Evolutionary conservation across 2,888 invertebrate species (phyloP), one percentile per base, ranked within the genome.

Genomic region (Xestia xanthographa): DNA sequence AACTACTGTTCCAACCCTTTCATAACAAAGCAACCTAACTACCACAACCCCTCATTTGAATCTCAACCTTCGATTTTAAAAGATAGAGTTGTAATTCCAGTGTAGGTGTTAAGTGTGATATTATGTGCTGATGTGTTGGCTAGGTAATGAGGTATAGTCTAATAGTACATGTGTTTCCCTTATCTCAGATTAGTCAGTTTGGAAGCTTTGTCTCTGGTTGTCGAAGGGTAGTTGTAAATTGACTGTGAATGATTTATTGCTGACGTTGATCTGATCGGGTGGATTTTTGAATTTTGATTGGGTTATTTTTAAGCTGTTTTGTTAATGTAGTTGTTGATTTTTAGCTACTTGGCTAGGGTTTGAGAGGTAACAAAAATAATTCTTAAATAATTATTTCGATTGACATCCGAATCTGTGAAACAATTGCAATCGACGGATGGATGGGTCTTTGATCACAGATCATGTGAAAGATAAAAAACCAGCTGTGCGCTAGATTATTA

Each of bases 201-300:
- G 82, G 86, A 87, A 86, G 87, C 85, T 78, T 84, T 86, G 85
- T 86, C 85, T 89, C 81, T 70, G 87, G 86, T 83, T 88, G 86
- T 85, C 79, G 77, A 85, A 90, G 92, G 93, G 93, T 91, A 91
- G 91, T 88, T 86, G 88, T 92, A 94, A 95, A 95, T 95, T 94
- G 95, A 90, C 92, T 92, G 93, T 91, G 88, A 94, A 94, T 95
- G 95, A 96, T 96, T 95, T 94, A 96, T 95, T 91, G 86, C 82
- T 86, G 91, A 90, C 87, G 80, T 88, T 82, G 65, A 86, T 90
- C 91, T 90, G 92, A 93, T 92, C 87, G 90, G 85, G 83, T 88
- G 81, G 75, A 77, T 76, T 72, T 72, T 45, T 26, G 0, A 26
- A 53, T n/a, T 70, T 75, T 81, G 75, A 85, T 84, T 80, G 62